These are phyloP conservation scores for Bilobella aurantiaca DNA, from an alignment of 1,140 invertebrate species.

Conservation along the genomic window DNA sequence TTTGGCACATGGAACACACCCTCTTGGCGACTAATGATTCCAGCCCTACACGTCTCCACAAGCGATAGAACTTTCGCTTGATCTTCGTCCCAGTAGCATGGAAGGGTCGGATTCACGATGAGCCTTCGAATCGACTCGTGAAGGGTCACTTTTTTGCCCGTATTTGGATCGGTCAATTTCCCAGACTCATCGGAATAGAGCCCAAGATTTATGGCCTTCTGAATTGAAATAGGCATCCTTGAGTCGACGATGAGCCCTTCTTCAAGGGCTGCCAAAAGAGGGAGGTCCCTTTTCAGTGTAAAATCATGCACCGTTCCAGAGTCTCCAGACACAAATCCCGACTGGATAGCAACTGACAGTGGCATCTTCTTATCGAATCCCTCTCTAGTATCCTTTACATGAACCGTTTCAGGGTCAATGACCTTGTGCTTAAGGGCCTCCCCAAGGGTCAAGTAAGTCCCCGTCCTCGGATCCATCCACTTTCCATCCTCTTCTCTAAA, in stretches of 20 bases:
- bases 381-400: conserved; percentile 66
- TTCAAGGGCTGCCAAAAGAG: conserved; percentile 68
- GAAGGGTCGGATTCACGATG: conserved; percentile 63
- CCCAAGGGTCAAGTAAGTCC: conserved; percentile 58
- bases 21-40: conserved; percentile 68
- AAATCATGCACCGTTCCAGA: conserved; percentile 61
- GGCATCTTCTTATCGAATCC: conserved; percentile 64
- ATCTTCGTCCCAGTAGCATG: conserved; percentile 67
- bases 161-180: conserved; percentile 67
- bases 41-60: conserved; percentile 63
- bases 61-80: conserved; percentile 57
- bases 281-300: conserved; percentile 52
- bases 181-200: conserved; percentile 67
- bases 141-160: conserved; percentile 62
- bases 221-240: conserved; percentile 68
- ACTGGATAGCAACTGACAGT: conserved; percentile 61
- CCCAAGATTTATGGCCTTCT: conserved; percentile 74
- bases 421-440: conserved; percentile 63
- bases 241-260: conserved; percentile 67
- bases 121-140: conserved; percentile 71
- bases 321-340: conserved; percentile 60
- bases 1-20: conserved; percentile 66
- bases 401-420: conserved; percentile 69
- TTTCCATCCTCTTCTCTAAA: conserved; percentile 60
- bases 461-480: conserved; percentile 69